Evolutionary conservation across 2,797 vertebrate species (phyloP).

Genomic region (Enoplosus armatus): DNA sequence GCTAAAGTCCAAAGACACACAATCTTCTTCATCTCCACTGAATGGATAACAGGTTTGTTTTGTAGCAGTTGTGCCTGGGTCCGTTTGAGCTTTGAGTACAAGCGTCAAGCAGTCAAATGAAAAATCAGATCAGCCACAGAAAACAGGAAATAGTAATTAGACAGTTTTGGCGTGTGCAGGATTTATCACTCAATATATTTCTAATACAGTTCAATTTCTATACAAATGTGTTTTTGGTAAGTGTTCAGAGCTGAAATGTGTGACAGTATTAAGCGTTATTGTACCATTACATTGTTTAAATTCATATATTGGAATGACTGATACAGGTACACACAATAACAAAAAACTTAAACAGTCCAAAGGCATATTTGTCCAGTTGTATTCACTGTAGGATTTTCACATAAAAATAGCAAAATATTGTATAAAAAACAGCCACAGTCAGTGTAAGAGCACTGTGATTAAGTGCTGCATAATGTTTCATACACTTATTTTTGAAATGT

Average conservation of each 20-base stretch:
- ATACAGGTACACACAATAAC: not conserved
- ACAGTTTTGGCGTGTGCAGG: constrained; percentile 22
- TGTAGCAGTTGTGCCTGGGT: not conserved
- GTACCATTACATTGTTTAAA: not conserved
- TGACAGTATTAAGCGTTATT: not conserved
- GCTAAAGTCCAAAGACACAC: constrained; percentile 3
- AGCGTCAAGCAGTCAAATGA: not conserved
- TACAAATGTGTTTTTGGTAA: constrained; percentile 19
- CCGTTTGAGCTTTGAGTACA: not conserved
- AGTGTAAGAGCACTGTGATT: constrained; percentile 8
- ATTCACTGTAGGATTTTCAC: not conserved
- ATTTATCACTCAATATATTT: not conserved
- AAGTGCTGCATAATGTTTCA: constrained; percentile 5
- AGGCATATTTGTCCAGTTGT: constrained; percentile 30
- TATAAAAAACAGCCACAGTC: not conserved
- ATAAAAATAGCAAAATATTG: not conserved
- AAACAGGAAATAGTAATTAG: constrained; percentile 1
- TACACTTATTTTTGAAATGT: constrained; percentile 11
- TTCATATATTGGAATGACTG: constrained; percentile 14
- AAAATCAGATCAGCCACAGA: constrained; percentile 13
- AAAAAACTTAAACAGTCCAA: constrained; percentile 11
- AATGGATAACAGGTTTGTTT: constrained; percentile 17
- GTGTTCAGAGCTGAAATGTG: constrained; percentile 13
- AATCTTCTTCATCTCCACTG: not conserved
- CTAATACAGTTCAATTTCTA: not conserved